phyloP scores from a whole-genome alignment of 2,888 invertebrate species.

The Cheilosia urbana region DNA sequence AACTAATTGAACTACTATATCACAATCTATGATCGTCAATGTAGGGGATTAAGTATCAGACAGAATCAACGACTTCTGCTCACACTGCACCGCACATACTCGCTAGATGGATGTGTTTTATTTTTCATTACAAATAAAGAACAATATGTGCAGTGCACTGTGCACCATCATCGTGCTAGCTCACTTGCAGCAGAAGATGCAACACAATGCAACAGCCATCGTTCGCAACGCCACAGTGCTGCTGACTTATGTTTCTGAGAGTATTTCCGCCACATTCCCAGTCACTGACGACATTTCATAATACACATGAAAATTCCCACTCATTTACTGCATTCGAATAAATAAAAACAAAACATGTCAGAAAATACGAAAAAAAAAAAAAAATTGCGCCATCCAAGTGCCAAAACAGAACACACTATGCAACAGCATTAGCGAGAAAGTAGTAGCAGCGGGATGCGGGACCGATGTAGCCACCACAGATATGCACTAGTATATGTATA shows the following conservation, averaged over 20 bases:
- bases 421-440: conserved; percentile 11
- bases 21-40: conserved; percentile 36
- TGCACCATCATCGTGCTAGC: conserved; percentile 15
- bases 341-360: conserved; percentile 55
- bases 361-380: conserved; percentile 38
- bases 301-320: conserved; percentile 69
- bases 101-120: neutral
- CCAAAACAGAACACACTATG: conserved; percentile 42
- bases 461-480: neutral
- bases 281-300: conserved; percentile 75
- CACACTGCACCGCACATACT: conserved; percentile 22
- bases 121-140: conserved; percentile 29
- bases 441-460: conserved; percentile 1
- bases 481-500: neutral
- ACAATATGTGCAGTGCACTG: conserved; percentile 25
- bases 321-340: conserved; percentile 66
- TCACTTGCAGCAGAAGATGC: conserved; percentile 26
- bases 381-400: conserved; percentile 53
- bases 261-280: conserved; percentile 71
- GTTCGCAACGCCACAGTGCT: conserved; percentile 29
- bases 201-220: conserved; percentile 30
- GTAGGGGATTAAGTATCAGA: conserved; percentile 46
- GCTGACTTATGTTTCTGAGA: conserved; percentile 54
- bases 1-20: conserved; percentile 43
- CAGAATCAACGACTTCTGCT: conserved; percentile 41